A percentile compares a stretch with the other conserved stretches of the same genome.
These are phyloP conservation scores for Brachionus sp. DNA, from an alignment of 1,140 invertebrate species.

Conservation along the genomic window DNA sequence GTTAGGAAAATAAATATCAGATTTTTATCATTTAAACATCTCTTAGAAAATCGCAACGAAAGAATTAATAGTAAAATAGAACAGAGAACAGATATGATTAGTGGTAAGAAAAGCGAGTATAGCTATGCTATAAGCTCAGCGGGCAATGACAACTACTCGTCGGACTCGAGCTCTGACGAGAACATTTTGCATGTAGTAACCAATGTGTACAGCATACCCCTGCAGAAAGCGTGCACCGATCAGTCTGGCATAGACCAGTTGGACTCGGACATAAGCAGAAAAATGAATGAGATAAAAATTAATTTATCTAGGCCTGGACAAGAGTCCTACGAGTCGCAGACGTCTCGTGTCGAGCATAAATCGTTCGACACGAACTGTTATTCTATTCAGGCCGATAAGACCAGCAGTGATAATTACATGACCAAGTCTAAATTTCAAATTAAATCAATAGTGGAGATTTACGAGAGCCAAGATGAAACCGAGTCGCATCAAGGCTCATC, in stretches of 20 bases:
- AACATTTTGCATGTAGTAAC: slow-evolving; percentile 33
- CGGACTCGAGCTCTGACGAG: slow-evolving; percentile 24
- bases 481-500: not conserved
- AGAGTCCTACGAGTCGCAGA: not conserved
- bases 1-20: not conserved
- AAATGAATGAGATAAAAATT: slow-evolving; percentile 20
- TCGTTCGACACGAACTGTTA: not conserved
- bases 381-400: not conserved
- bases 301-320: not conserved
- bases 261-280: not conserved
- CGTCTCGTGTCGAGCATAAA: not conserved
- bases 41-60: slow-evolving; percentile 21
- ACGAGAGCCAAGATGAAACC: slow-evolving; percentile 10
- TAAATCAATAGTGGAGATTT: slow-evolving; percentile 41
- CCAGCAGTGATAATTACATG: not conserved
- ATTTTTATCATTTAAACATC: not conserved
- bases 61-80: not conserved
- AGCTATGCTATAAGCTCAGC: not conserved
- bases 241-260: not conserved
- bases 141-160: not conserved
- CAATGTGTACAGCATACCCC: slow-evolving; percentile 34
- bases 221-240: not conserved
- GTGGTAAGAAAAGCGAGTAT: slow-evolving; percentile 2
- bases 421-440: slow-evolving; percentile 44
- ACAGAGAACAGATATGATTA: slow-evolving; percentile 8